phyloP scores from a whole-genome alignment of 2,888 invertebrate species.

The Lasiommata megera region DNA sequence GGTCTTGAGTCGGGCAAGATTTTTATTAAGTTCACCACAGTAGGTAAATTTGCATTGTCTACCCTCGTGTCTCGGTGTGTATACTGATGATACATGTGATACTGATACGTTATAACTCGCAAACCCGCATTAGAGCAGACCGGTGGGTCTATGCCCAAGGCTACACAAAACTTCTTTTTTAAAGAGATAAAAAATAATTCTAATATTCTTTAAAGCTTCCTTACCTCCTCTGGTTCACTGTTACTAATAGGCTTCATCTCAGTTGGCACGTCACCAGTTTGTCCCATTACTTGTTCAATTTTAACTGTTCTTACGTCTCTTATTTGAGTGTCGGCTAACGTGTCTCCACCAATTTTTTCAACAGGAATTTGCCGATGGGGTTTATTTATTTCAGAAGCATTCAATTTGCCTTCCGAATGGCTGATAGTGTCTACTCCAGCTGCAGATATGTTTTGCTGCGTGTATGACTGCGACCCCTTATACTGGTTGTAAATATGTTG shows the following conservation, averaged over 20 bases:
- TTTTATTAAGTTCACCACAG: too few relatives aligned
- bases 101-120: too few relatives aligned
- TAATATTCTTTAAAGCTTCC: background rate
- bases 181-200: too few relatives aligned
- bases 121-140: too few relatives aligned
- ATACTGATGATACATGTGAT: too few relatives aligned
- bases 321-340: conserved; percentile 43
- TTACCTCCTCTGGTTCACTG: conserved; percentile 38
- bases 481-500: conserved; percentile 68
- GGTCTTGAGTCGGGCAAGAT: too few relatives aligned
- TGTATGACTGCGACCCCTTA: conserved; percentile 65
- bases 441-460: conserved; percentile 53
- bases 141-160: too few relatives aligned
- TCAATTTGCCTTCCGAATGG: conserved; percentile 55
- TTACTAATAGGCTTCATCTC: conserved; percentile 40
- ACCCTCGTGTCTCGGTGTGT: too few relatives aligned
- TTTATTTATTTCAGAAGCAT: conserved; percentile 36
- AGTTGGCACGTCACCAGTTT: conserved; percentile 51
- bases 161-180: too few relatives aligned
- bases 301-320: conserved; percentile 36
- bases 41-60: too few relatives aligned
- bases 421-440: conserved; percentile 41
- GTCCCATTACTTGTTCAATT: conserved; percentile 38
- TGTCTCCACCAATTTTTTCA: conserved; percentile 63
- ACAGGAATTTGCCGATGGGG: conserved; percentile 42